phyloP scores from a whole-genome alignment of 2,888 invertebrate genomes.

The Diabrotica balteata region DNA sequence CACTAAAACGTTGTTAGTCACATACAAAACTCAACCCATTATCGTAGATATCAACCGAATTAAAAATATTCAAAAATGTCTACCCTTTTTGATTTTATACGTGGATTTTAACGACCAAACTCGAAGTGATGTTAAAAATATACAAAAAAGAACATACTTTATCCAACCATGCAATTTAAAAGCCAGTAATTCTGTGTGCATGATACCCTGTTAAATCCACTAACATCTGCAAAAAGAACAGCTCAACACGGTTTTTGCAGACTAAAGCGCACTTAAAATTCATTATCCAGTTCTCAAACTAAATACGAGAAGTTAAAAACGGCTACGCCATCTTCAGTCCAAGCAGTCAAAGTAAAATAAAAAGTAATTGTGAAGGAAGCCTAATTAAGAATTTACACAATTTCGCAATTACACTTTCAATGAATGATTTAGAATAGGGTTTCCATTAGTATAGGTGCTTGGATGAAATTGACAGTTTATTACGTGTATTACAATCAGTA shows the following conservation, averaged over 20 bases:
- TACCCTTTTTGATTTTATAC: no score
- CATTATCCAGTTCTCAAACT: not conserved
- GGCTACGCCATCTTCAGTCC: not conserved
- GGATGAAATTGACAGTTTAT: not conserved
- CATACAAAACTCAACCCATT: no score
- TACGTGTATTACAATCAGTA: no score
- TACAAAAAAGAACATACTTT: no score
- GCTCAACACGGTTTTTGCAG: not conserved
- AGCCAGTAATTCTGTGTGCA: no score
- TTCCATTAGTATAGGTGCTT: constrained; percentile 9
- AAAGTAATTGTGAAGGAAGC: constrained; percentile 10
- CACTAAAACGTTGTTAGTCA: no score
- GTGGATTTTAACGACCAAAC: no score
- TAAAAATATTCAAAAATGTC: no score
- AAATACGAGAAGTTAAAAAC: not conserved
- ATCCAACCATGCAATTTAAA: no score
- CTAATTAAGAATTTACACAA: constrained; percentile 24
- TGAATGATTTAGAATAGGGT: constrained; percentile 19
- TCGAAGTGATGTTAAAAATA: no score
- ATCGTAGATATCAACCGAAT: no score
- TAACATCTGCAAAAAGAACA: not conserved
- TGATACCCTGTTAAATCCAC: no score
- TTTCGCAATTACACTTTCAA: constrained; percentile 22
- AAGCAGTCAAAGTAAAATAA: constrained; percentile 4
- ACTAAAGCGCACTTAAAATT: not conserved